phyloP scores from a whole-genome alignment of 2,113 vertebrate species.

The Syngnathus floridae region DNA sequence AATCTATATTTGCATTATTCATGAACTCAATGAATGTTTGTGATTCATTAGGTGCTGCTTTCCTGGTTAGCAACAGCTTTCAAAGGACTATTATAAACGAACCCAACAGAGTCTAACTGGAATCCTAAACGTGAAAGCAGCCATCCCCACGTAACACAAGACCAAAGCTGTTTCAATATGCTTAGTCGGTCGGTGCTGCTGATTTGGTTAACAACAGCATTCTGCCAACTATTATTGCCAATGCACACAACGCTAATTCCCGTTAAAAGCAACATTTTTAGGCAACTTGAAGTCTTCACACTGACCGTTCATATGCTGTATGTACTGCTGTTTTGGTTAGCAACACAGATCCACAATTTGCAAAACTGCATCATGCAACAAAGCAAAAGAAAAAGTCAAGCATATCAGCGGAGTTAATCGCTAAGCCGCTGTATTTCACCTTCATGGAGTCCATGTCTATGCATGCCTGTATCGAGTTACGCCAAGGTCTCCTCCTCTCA shows the following conservation, averaged over 20 bases:
- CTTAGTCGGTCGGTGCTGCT: not conserved
- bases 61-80: not conserved
- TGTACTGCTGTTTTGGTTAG: not conserved
- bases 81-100: not conserved
- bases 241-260: too few relatives aligned
- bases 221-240: not conserved
- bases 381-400: too few relatives aligned
- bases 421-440: constrained; percentile 23
- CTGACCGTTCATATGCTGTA: too few relatives aligned
- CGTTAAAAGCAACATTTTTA: too few relatives aligned
- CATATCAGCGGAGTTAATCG: too few relatives aligned
- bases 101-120: too few relatives aligned
- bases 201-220: not conserved
- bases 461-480: constrained; percentile 44
- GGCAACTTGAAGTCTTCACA: too few relatives aligned
- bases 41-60: not conserved
- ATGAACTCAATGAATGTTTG: too few relatives aligned
- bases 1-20: too few relatives aligned
- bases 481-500: constrained; percentile 37
- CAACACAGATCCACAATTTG: not conserved
- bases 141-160: not conserved
- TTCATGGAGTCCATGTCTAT: constrained; percentile 35
- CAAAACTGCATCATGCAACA: too few relatives aligned
- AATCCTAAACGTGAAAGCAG: not conserved
- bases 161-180: not conserved